Evolutionary conservation across 53 echinoderm and acorn worm genomes (phyloP).

Genomic region (Glandiceps talaboti): DNA sequence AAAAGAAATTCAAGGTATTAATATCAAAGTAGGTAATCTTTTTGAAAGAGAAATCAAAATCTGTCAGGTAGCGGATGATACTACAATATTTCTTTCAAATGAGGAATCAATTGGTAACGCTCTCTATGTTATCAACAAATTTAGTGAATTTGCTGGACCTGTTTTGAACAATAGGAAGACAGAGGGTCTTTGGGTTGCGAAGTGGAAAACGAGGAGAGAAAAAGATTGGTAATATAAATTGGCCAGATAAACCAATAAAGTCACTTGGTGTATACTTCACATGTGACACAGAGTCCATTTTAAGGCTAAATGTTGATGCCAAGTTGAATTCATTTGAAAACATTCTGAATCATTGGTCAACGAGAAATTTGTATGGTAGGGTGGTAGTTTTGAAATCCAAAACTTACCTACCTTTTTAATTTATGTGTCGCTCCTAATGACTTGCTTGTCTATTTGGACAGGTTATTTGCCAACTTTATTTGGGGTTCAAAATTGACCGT

Average conservation of each 20-base stretch:
- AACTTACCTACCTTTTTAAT: not conserved
- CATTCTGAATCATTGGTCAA: not conserved
- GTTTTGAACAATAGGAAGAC: conserved; percentile 2
- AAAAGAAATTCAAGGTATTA: not conserved
- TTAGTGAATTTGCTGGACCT: not conserved
- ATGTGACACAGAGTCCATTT: not conserved
- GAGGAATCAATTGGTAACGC: not conserved
- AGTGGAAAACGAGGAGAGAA: not conserved
- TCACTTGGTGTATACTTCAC: not conserved
- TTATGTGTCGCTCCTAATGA: not conserved
- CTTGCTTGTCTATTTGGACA: not conserved
- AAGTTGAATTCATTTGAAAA: not conserved
- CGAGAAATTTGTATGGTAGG: not conserved
- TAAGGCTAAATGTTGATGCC: not conserved
- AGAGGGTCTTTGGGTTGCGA: not conserved
- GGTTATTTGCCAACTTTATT: not conserved
- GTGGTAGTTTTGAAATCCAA: not conserved
- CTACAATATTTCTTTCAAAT: not conserved
- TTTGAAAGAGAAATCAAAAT: conserved; percentile 9
- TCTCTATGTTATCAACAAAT: not conserved
- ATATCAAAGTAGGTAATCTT: conserved; percentile 9
- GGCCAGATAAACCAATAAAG: conserved; percentile 1
- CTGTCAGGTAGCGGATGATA: conserved; percentile 5
- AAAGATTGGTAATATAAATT: not conserved
- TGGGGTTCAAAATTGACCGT: not conserved